phyloP scores from a whole-genome alignment of 2,797 vertebrate genomes.

The Triplophysa bombifrons region DNA sequence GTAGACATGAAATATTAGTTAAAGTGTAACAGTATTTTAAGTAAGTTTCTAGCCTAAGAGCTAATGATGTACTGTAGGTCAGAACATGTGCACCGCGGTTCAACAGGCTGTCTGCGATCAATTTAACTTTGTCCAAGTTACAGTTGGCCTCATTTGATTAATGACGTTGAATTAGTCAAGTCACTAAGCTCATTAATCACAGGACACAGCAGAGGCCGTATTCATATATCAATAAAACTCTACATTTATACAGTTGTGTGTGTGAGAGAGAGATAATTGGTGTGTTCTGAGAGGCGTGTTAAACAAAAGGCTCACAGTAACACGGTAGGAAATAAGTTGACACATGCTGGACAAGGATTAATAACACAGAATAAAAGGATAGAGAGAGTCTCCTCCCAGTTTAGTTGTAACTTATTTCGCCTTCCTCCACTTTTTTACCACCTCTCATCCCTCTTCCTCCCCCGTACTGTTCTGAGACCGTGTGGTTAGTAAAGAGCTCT shows the following conservation, averaged over 20 bases:
- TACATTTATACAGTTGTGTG: conserved; percentile 19
- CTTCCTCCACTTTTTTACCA: conserved; percentile 2
- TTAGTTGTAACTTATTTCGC: conserved; percentile 15
- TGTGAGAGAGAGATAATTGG: conserved; percentile 32
- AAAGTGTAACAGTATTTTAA: not conserved
- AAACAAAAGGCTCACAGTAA: conserved; percentile 27
- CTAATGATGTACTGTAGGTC: not conserved
- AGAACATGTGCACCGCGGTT: not conserved
- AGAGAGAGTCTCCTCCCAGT: not conserved
- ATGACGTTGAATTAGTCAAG: conserved; percentile 41
- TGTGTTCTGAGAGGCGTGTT: conserved; percentile 8
- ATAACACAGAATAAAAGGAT: not conserved
- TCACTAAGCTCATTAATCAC: conserved; percentile 46
- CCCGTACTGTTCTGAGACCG: conserved; percentile 1
- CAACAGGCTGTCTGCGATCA: conserved; percentile 9
- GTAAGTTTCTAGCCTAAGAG: not conserved
- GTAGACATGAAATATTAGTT: conserved; percentile 26
- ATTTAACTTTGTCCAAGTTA: conserved; percentile 15
- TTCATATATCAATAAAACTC: conserved; percentile 34
- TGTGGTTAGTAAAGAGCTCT: not conserved
- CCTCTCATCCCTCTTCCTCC: not conserved
- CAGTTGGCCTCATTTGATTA: conserved; percentile 28
- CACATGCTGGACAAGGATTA: conserved; percentile 26
- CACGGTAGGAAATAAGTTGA: conserved; percentile 16
- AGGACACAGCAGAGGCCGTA: conserved; percentile 22